Evolutionary conservation across 1,140 invertebrate genomes (phyloP).

Genomic region (Bursaphelenchus mucronatus): DNA sequence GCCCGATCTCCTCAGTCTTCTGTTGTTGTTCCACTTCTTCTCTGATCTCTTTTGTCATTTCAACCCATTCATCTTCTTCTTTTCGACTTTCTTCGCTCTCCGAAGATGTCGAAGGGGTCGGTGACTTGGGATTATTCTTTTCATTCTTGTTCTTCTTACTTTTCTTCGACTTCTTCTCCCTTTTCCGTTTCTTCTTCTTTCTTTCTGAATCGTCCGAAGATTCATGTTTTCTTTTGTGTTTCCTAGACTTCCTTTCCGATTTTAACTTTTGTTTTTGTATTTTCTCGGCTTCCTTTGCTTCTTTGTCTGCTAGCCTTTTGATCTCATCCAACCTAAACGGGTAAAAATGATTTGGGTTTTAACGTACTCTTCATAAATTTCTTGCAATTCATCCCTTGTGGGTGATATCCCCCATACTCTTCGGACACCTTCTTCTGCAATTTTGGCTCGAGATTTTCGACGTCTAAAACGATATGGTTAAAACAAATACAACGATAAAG

Average conservation of each 20-base stretch:
- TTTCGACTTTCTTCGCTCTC: constrained; percentile 26
- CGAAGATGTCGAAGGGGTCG: constrained; percentile 12
- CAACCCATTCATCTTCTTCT: constrained; percentile 55
- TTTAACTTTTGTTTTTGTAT: constrained; percentile 25
- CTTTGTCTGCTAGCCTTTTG: constrained; percentile 31
- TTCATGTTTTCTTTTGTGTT: constrained; percentile 13
- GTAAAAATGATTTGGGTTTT: neutral
- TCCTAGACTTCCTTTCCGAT: constrained; percentile 23
- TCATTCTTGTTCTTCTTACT: constrained; percentile 49
- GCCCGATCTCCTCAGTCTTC: constrained; percentile 53
- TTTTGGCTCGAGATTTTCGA: constrained; percentile 37
- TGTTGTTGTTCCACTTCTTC: constrained; percentile 37
- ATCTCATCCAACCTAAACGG: constrained; percentile 35
- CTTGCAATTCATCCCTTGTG: constrained; percentile 44
- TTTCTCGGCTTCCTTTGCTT: constrained; percentile 31
- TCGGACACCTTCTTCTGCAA: constrained; percentile 30
- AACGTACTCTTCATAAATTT: constrained; percentile 48
- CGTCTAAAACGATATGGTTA: constrained; percentile 33
- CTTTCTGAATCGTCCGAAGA: constrained; percentile 7
- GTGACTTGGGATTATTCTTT: constrained; percentile 41
- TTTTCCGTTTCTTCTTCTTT: constrained; percentile 39
- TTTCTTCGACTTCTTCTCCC: constrained; percentile 34
- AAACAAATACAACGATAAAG: constrained; percentile 9
- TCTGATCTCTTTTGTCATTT: constrained; percentile 50
- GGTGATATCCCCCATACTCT: constrained; percentile 53